Evolutionary conservation across 35 echinoderm and acorn worm species (phyloP).

Genomic region (Acanthaster planci): DNA sequence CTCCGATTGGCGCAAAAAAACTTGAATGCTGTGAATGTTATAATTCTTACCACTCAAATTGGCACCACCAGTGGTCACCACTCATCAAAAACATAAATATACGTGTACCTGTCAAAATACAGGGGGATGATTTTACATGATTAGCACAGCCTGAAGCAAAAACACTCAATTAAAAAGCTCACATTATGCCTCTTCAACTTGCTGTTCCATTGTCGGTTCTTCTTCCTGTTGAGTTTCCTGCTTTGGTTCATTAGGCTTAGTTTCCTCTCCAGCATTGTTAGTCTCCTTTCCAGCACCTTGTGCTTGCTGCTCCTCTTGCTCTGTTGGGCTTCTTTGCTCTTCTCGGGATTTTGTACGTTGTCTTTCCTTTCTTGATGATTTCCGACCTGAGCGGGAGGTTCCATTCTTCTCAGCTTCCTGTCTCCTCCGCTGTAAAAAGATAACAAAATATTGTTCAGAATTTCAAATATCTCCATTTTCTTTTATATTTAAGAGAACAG

Average conservation of each 20-base stretch:
- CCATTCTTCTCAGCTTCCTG: constrained; percentile 19
- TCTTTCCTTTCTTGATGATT: constrained; percentile 12
- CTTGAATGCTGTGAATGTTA: too few species aligned
- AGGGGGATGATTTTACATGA: neutral
- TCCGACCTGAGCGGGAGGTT: constrained; percentile 10
- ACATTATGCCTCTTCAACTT: constrained; percentile 34
- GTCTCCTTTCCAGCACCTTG: neutral
- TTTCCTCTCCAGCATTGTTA: neutral
- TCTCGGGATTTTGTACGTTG: neutral
- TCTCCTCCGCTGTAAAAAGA: constrained; percentile 27
- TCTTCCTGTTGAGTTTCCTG: constrained; percentile 8
- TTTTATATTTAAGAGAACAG: too few species aligned
- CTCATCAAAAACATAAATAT: too few species aligned
- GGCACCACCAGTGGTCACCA: too few species aligned
- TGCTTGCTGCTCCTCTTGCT: neutral
- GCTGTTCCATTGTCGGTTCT: constrained; percentile 5
- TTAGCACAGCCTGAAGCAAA: neutral
- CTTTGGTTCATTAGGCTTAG: neutral
- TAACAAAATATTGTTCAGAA: neutral
- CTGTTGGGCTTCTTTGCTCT: neutral
- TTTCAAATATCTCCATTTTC: neutral
- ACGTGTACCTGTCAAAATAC: neutral
- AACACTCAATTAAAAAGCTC: neutral
- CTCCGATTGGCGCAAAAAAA: too few species aligned
- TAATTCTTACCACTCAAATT: too few species aligned